Conservation (phyloP, 2,797 vertebrate species). For the Macrochelys suwanniensis region DNA sequence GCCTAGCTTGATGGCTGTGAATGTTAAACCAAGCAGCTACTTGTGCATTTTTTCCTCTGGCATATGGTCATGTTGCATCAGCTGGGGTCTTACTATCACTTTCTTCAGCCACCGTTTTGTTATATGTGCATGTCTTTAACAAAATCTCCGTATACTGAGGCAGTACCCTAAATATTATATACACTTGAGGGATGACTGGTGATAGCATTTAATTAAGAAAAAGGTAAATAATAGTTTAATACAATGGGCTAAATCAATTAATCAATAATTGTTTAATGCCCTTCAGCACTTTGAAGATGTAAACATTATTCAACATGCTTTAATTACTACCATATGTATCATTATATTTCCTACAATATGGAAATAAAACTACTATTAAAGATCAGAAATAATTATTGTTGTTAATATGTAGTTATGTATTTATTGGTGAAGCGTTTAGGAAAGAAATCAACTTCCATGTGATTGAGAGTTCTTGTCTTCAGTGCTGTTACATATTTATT, state of each 20-base stretch:
- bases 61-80: slow-evolving; percentile 21
- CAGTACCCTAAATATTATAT: neutral
- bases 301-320: neutral
- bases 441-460: neutral
- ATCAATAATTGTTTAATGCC: neutral
- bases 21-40: slow-evolving; percentile 69
- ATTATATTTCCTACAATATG: neutral
- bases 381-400: neutral
- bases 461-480: neutral
- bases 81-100: slow-evolving; percentile 38
- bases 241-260: neutral
- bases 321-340: neutral
- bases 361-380: neutral
- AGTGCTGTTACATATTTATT: neutral
- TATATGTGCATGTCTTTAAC: slow-evolving; percentile 7
- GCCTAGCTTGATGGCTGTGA: slow-evolving; percentile 67
- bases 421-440: neutral
- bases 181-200: neutral
- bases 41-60: slow-evolving; percentile 48
- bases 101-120: slow-evolving; percentile 48
- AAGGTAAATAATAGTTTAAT: neutral
- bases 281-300: neutral
- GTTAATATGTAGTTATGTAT: neutral
- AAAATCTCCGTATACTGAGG: slow-evolving; percentile 5
- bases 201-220: neutral